Base-by-base conservation (phyloP, 2,113 vertebrate species). In the Blennius ocellaris region DNA sequence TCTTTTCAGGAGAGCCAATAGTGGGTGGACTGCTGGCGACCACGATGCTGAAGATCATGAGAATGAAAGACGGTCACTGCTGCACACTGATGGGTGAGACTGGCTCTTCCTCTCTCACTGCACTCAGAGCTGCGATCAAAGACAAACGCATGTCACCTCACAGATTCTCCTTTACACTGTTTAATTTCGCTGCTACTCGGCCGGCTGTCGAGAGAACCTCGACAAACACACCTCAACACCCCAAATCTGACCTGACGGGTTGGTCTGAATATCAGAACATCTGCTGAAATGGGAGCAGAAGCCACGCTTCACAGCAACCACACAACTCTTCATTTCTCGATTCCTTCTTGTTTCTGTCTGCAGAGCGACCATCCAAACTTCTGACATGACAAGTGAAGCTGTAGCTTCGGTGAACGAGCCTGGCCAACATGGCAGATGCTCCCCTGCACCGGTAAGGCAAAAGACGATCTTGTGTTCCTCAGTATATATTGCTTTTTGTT, bases 321-420 rank as follows among this genome's bases (percentile, higher is more conserved):
- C 60, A 54, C 65, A 37, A 36, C 58, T 14, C 36, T 48, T 81
- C 30, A 55, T 16, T 48, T 74, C 37, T 78, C 58, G 37, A 11
- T 79, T 66, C 21, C 56, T 66, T 59, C 37, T 60, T 81, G 56
- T 84, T 73, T 77, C 53, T 60, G 57, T 80, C 67, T 84, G 14
- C 52, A 91, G 80, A 65, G 40, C 39, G 69, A 47, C 41, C 59
- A 10, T 7, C 15, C 61, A 0, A 53, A 1, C 0, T 16, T 52
- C 5, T 49, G 58, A 82, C 55, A 11, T n/a, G 71, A 67, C 15
- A 51, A 60, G 11, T 36, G 58, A 53, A 54, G 54, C 56, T 1
- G 12, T 0, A 51, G 62, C 15, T 57, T 55, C 61, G 71, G 81
- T 72, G 83, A 7, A 85, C 66, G 53, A 62, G 8, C 1, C 0